Base-by-base conservation (phyloP, 1,140 invertebrate genomes). In the Potamilus streckersoni region DNA sequence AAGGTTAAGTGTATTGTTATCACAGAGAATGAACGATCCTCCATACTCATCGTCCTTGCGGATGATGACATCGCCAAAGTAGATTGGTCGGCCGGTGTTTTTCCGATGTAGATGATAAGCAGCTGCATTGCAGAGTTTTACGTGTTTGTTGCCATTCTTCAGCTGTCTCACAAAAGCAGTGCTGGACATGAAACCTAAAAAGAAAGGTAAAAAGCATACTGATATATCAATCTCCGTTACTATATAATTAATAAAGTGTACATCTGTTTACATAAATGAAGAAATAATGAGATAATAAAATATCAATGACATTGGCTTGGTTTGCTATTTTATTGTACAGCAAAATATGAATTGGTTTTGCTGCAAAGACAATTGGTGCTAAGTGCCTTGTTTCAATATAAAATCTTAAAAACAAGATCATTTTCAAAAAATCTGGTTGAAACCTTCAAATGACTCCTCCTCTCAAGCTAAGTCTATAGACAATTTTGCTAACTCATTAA, bases 1-100 rank as follows among this genome's bases (percentile, higher is more conserved):
- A 49, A 49, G 38, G 38, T 6, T 11, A 49, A 49, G 38, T 49
- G 38, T 49, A 49, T 49, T 49, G 38, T 49, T 49, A 49, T 49
- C 6, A 49, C 6, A 49, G 5, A 11, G 38, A 4, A 49, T 49
- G 6, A 4, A 49, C 6, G 6, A 6, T 49, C 38, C 38, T 49
- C 38, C 38, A 49, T 49, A 49, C 38, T 49, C 38, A 49, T 49
- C 38, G 6, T 49, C 38, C 38, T 49, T 49, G 38, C 38, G 92
- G 68, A 93, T 91, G 17, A 93, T 92, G 38, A 93, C 85, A 81
- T 93, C 93, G 19, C 92, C 91, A 82, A 91, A 93, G 83, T 92
- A 93, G 76, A 92, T 92, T 13, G 92, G 89, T 79, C 90, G 86
- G 17, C 87, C 85, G 6, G 89, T 85, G 72, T 92, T 91, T 83